phyloP scores from a whole-genome alignment of 2,888 invertebrate species.

The Xestia c-nigrum region DNA sequence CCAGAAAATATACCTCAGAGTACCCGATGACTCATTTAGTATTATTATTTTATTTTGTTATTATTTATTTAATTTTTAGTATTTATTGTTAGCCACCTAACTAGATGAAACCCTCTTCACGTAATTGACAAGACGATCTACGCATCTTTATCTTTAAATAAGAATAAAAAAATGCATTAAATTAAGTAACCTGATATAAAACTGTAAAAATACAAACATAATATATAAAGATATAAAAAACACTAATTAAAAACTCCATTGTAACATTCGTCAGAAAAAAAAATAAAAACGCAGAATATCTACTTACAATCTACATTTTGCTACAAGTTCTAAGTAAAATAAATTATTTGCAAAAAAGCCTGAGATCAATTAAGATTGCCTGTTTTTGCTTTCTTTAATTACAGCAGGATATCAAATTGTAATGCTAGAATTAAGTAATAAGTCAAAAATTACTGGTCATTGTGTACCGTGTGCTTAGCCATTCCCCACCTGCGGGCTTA shows the following conservation, averaged over 20 bases:
- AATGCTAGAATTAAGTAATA: slow-evolving; percentile 44
- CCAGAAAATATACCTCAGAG: not conserved
- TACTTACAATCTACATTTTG: slow-evolving; percentile 1
- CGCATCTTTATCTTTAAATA: not conserved
- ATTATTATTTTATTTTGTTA: too few relatives aligned
- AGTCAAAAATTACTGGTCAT: slow-evolving; percentile 31
- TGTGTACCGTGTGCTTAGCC: slow-evolving; percentile 16
- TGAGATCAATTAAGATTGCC: slow-evolving; percentile 48
- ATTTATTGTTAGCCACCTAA: not conserved
- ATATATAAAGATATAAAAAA: too few relatives aligned
- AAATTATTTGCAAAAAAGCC: slow-evolving; percentile 29
- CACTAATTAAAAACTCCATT: slow-evolving; percentile 35
- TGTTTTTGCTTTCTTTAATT: slow-evolving; percentile 49
- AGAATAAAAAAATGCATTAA: slow-evolving; percentile 19
- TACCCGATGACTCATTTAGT: not conserved
- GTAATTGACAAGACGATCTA: not conserved
- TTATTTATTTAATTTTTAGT: too few relatives aligned
- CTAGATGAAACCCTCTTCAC: not conserved
- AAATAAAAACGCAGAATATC: not conserved
- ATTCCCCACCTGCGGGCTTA: slow-evolving; percentile 50
- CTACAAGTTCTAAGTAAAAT: slow-evolving; percentile 29
- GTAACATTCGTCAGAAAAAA: not conserved
- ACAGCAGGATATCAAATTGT: slow-evolving; percentile 36
- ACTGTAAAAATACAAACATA: too few relatives aligned
- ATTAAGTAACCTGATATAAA: too few relatives aligned